Percentiles rank a stretch among this genome's conserved stretches.
These are phyloP conservation scores for Contarinia nasturtii DNA, from an alignment of 1,140 invertebrate species.

Conservation along the genomic window DNA sequence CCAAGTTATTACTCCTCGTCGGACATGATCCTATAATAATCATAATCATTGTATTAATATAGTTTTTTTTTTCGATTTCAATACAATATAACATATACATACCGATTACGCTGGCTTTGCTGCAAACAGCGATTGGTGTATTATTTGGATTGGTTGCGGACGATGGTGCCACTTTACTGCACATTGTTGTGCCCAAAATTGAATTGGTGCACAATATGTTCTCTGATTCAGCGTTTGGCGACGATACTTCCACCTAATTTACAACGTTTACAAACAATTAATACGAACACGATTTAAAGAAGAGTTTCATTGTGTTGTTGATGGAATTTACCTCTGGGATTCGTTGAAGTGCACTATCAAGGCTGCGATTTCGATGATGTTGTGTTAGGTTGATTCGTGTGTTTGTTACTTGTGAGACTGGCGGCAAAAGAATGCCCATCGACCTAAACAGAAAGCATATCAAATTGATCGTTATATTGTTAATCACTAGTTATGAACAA, in stretches of 20 bases:
- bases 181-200: constrained; percentile 22
- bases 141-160: constrained; percentile 10
- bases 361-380: constrained; percentile 70
- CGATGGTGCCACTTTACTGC: constrained; percentile 18
- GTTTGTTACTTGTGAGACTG: constrained; percentile 38
- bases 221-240: constrained; percentile 42
- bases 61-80: too few relatives aligned
- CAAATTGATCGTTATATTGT: neutral
- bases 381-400: constrained; percentile 33
- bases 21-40: too few relatives aligned
- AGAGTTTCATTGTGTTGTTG: too few relatives aligned
- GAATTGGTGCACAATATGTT: constrained; percentile 23
- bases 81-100: too few relatives aligned
- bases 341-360: constrained; percentile 69
- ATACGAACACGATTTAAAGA: too few relatives aligned
- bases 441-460: constrained; percentile 31
- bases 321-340: constrained; percentile 64
- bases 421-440: constrained; percentile 55
- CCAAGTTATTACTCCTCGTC: too few relatives aligned
- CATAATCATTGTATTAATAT: too few relatives aligned
- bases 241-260: constrained; percentile 20
- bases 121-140: neutral
- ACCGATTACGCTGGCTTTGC: neutral
- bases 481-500: neutral
- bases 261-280: neutral